Evolutionary conservation across 2,113 vertebrate genomes (phyloP).

Genomic region (Anser brachyrhynchus): DNA sequence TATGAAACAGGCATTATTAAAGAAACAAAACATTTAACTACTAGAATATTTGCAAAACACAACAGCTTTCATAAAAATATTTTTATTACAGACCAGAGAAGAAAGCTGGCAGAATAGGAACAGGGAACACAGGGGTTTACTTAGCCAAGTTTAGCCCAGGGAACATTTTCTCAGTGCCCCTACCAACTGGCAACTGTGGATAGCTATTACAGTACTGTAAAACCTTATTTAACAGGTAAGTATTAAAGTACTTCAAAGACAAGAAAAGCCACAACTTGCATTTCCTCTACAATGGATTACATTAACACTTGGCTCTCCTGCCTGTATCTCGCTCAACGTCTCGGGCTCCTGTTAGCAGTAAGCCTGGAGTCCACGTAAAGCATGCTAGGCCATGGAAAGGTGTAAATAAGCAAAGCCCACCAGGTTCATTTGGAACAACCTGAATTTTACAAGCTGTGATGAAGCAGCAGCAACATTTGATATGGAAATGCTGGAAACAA

Average conservation of each 20-base stretch:
- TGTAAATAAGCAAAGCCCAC: not conserved
- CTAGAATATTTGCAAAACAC: not conserved
- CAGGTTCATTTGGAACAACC: not conserved
- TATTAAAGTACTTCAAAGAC: not conserved
- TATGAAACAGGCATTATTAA: not conserved
- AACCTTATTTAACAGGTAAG: not conserved
- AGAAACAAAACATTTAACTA: not conserved
- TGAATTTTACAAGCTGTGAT: not conserved
- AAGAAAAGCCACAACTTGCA: not conserved
- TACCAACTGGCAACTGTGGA: not conserved
- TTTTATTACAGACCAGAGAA: not conserved
- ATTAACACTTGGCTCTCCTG: not conserved
- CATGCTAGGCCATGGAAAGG: not conserved
- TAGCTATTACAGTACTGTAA: not conserved
- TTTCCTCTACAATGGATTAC: not conserved
- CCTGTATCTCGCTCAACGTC: not conserved
- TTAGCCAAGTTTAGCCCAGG: not conserved
- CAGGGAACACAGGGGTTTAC: not conserved
- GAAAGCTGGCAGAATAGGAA: not conserved
- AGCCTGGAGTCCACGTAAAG: not conserved
- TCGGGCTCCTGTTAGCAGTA: not conserved
- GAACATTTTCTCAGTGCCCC: not conserved
- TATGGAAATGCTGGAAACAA: not conserved
- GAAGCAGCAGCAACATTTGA: not conserved
- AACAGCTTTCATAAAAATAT: not conserved